These are phyloP conservation scores for Ormyrus thymus DNA, from an alignment of 2,888 invertebrate species.

Conservation along the genomic window DNA sequence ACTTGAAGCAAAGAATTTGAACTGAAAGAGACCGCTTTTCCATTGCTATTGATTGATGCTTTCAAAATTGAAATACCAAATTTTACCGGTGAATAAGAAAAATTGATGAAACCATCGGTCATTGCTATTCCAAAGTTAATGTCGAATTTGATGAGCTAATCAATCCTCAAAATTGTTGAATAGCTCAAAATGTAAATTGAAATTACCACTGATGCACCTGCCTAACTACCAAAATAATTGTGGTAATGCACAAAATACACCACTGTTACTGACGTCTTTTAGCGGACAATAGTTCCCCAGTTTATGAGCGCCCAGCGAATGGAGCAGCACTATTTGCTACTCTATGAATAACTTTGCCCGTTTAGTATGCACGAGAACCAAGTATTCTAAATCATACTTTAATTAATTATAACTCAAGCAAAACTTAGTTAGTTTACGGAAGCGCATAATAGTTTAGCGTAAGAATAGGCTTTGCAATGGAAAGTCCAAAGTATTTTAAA, in stretches of 20 bases:
- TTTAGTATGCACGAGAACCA: conserved; percentile 27
- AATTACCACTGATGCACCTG: no score
- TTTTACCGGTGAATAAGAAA: no score
- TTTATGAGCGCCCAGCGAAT: conserved; percentile 15
- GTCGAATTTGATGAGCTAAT: no score
- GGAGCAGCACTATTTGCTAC: conserved; percentile 33
- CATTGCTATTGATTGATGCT: no score
- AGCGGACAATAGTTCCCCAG: conserved; percentile 19
- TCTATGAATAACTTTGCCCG: conserved; percentile 42
- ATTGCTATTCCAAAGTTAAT: no score
- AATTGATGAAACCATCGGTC: no score
- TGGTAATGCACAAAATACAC: conserved; percentile 4
- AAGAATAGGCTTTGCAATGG: neutral
- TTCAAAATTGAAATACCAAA: no score
- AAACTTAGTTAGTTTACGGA: conserved; percentile 30
- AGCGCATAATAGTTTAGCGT: conserved; percentile 26
- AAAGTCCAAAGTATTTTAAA: neutral
- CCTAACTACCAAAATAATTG: neutral
- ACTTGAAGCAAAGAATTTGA: no score
- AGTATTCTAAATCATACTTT: conserved; percentile 50
- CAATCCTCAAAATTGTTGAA: no score
- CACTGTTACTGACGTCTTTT: neutral
- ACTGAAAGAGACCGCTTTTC: no score
- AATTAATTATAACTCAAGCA: conserved; percentile 42
- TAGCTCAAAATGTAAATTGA: no score